A percentile compares a stretch with the other conserved stretches of the same genome.
These are phyloP conservation scores for Brachyistius frenatus DNA, from an alignment of 2,113 vertebrate species.

Conservation along the genomic window DNA sequence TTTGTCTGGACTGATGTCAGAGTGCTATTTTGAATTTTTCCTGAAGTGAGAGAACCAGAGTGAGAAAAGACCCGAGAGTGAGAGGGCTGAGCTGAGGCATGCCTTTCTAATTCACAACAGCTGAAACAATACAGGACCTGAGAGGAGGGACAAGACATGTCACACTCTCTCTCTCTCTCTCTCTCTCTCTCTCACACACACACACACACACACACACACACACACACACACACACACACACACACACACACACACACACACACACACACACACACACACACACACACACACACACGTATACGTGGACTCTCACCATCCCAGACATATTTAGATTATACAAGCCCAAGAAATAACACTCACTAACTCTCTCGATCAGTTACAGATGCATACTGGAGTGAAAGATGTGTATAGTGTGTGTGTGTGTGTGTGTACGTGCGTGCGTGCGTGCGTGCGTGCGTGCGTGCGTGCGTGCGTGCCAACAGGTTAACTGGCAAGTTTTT, in stretches of 20 bases:
- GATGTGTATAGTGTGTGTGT: not conserved
- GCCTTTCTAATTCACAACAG: constrained; percentile 84
- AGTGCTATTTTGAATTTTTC: constrained; percentile 15
- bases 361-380: constrained; percentile 16
- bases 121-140: constrained; percentile 80
- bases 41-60: constrained; percentile 24
- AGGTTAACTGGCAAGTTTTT: constrained; percentile 33
- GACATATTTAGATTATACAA: constrained; percentile 40
- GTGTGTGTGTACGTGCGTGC: not conserved
- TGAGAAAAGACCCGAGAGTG: constrained; percentile 12
- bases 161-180: constrained; percentile 24
- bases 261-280: constrained; percentile 15
- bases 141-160: constrained; percentile 59
- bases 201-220: constrained; percentile 31
- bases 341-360: constrained; percentile 11
- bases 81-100: constrained; percentile 59
- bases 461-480: not conserved
- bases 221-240: constrained; percentile 9
- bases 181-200: constrained; percentile 8
- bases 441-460: not conserved
- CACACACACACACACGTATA: not conserved
- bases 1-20: not conserved
- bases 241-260: constrained; percentile 20
- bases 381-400: not conserved
- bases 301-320: constrained; percentile 16